phyloP scores from a whole-genome alignment of 2,113 vertebrate species.

The Tyto alba region DNA sequence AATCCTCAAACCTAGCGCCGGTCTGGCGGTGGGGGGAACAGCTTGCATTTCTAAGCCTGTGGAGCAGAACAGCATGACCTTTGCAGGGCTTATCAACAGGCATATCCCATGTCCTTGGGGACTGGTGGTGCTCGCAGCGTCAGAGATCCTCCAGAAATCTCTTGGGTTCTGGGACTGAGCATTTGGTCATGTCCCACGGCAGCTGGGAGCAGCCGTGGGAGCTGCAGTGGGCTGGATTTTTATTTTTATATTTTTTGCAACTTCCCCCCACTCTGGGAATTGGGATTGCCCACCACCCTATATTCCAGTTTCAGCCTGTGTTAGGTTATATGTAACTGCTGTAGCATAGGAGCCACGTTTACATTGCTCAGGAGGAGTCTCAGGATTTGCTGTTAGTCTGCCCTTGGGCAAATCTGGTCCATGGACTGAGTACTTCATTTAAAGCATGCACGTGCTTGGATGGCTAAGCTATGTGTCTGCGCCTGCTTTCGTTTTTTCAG shows the following conservation, averaged over 20 bases:
- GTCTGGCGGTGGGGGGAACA: background rate
- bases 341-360: fast-evolving
- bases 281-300: background rate
- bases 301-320: background rate
- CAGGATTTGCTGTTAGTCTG: background rate
- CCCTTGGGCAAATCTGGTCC: background rate
- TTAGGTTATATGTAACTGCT: background rate
- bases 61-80: background rate
- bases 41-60: background rate
- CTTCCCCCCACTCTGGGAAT: background rate
- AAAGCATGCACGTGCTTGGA: background rate
- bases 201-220: background rate
- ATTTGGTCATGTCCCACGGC: background rate
- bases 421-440: background rate
- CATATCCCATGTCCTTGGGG: background rate
- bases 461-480: background rate
- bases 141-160: background rate
- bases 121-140: background rate
- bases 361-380: background rate
- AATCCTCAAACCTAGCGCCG: background rate
- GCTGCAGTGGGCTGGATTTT: too few species aligned
- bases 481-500: background rate
- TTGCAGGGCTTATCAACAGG: background rate
- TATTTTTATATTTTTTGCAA: background rate
- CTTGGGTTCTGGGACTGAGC: background rate